Base-by-base conservation (phyloP, 92 coral and sea anemone genomes). In the Paramuricea clavata region DNA sequence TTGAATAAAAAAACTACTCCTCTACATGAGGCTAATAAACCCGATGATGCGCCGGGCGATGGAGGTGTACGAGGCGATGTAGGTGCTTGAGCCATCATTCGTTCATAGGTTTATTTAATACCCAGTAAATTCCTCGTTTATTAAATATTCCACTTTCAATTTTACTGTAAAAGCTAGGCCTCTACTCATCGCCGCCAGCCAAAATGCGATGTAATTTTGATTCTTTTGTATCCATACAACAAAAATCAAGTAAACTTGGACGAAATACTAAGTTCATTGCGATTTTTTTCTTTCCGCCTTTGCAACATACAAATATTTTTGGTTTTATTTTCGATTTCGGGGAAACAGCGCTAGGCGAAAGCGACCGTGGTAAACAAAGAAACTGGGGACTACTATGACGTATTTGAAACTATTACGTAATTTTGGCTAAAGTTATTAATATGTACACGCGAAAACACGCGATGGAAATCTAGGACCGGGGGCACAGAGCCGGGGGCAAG, bases 51-150 rank as follows among this genome's bases (percentile, higher is more conserved):
- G 3, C 70, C 50, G 12, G 22, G 31, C 4, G 43, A 43, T 28
- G 76, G 16, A 2, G 23, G 12, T 16, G 70, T n/a, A 9, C 41
- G 47, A 7, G 49, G 26, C 23, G 73, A 22, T 21, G 59, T 36
- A 30, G 72, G 33, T 0, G 73, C 57, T 42, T 79, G 54, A 47
- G 84, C 84, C 84, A 79, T 76, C 7, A 9, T 10, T 41, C 74
- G 28, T 19, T 19, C 23, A 19, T 54, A 2, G 3, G 42, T 36
- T 36, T 8, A 36, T 23, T 30, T 12, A 35, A 30, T 15, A 67
- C 41, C 69, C 2, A 56, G 2, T 2, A 6, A 47, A 47, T 47
- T 61, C 27, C 43, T 19, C 1, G 47, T 3, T 16, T 27, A 30
- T 7, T 6, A 17, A 28, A 69, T 39, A n/a, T 39, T 39, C 28